Percentiles rank a stretch among this genome's conserved stretches.
phyloP scores from a whole-genome alignment of 2,888 invertebrate species.

The Platycheirus albimanus region DNA sequence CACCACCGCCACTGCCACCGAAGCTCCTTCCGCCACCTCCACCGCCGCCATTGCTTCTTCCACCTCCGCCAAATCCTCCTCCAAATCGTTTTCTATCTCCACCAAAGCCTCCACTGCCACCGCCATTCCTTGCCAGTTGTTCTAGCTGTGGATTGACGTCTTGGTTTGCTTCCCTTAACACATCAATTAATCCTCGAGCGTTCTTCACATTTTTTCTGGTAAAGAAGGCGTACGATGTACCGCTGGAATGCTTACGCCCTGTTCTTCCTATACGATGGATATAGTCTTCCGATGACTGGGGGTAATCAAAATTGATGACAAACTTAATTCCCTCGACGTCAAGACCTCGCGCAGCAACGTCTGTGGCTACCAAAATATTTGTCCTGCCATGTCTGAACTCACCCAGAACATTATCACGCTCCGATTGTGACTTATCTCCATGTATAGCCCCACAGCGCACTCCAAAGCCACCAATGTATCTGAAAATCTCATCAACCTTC shows the following conservation, averaged over 20 bases:
- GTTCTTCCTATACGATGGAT: slow-evolving; percentile 97
- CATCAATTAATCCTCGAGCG: slow-evolving; percentile 93
- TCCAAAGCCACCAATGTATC: slow-evolving; percentile 91
- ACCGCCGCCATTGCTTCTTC: slow-evolving; percentile 71
- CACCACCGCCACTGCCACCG: slow-evolving; percentile 68
- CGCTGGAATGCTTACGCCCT: slow-evolving; percentile 92
- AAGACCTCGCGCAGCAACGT: slow-evolving; percentile 97
- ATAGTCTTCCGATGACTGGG: slow-evolving; percentile 96
- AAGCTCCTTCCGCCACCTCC: slow-evolving; percentile 67
- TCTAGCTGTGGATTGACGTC: slow-evolving; percentile 92
- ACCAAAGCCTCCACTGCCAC: slow-evolving; percentile 76
- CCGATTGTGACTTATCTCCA: slow-evolving; percentile 97
- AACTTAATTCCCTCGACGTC: slow-evolving; percentile 98
- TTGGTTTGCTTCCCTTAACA: slow-evolving; percentile 94
- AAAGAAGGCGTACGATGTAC: slow-evolving; percentile 97
- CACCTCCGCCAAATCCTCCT: slow-evolving; percentile 74
- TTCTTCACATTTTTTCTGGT: slow-evolving; percentile 93
- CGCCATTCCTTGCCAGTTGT: slow-evolving; percentile 87
- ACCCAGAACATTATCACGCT: slow-evolving; percentile 94
- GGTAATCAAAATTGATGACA: slow-evolving; percentile 98
- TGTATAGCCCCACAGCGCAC: slow-evolving; percentile 94
- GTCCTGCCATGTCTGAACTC: slow-evolving; percentile 94
- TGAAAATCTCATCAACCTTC: slow-evolving; percentile 93
- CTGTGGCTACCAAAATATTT: slow-evolving; percentile 96
- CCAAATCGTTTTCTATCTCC: slow-evolving; percentile 76